Percentiles rank a stretch among this genome's conserved stretches.
phyloP scores from a whole-genome alignment of 2,797 vertebrate genomes.

The Carduelis carduelis region DNA sequence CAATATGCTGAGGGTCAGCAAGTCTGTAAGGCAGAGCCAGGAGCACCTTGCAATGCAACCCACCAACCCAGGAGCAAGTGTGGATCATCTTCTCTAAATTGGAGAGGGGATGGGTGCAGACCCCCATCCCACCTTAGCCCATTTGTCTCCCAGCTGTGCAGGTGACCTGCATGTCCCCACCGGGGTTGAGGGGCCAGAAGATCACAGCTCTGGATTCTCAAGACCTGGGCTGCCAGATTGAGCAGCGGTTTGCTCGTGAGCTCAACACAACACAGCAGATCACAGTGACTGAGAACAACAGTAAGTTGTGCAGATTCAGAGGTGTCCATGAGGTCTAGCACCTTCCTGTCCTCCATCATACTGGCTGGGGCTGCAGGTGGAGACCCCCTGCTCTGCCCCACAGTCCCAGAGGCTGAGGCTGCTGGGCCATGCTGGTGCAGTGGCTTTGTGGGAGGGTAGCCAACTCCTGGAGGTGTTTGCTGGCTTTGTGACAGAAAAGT shows the following conservation, averaged over 20 bases:
- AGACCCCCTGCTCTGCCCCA: background rate
- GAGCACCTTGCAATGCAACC: background rate
- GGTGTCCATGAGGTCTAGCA: accelerated
- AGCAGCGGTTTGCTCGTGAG: background rate
- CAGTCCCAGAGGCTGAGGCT: background rate
- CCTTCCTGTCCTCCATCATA: background rate
- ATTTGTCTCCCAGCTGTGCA: slow-evolving; percentile 28
- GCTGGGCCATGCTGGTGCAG: accelerated
- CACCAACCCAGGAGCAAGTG: background rate
- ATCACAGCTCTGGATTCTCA: background rate
- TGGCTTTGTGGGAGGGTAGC: background rate
- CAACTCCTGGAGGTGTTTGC: background rate
- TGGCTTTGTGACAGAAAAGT: background rate
- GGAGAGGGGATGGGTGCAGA: background rate
- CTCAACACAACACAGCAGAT: background rate
- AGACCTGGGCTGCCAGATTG: slow-evolving; percentile 17
- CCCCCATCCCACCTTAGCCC: background rate
- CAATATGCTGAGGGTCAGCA: accelerated
- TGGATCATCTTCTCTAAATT: background rate
- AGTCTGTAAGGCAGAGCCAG: background rate
- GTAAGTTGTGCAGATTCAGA: slow-evolving; percentile 34
- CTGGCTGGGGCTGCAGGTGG: accelerated
- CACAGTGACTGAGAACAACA: background rate
- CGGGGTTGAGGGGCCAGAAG: background rate
- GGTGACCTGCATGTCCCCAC: background rate